A percentile compares a stretch with the other conserved stretches of the same genome.
Conservation (phyloP, 2,888 invertebrate genomes). For the Scotopteryx bipunctaria region DNA sequence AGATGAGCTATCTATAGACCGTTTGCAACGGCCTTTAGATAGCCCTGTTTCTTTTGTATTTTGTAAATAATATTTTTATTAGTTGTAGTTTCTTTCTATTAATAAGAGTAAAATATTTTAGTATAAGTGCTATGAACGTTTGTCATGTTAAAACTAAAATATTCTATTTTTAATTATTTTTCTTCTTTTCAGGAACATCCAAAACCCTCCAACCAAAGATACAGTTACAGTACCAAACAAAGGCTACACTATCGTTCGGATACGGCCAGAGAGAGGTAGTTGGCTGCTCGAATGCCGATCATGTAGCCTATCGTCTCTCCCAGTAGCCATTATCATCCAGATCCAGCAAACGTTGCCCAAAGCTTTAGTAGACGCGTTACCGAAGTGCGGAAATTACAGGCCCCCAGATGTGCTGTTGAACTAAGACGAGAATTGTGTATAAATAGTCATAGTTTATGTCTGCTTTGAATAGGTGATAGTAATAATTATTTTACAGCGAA, state of each 20-base stretch:
- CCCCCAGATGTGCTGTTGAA: conserved; percentile 75
- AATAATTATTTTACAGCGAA: too few species aligned
- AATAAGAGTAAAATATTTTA: too few species aligned
- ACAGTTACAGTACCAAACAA: conserved; percentile 86
- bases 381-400: conserved; percentile 77
- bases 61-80: too few species aligned
- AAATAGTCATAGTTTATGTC: conserved; percentile 6
- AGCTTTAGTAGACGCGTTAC: conserved; percentile 68
- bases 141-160: too few species aligned
- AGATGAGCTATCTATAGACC: too few species aligned
- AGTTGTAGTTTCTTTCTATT: too few species aligned
- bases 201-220: conserved; percentile 83
- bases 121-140: too few species aligned
- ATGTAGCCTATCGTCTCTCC: conserved; percentile 66
- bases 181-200: conserved; percentile 67
- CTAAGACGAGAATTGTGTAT: conserved; percentile 38
- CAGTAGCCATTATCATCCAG: conserved; percentile 75
- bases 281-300: conserved; percentile 77
- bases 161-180: neutral
- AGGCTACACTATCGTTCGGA: conserved; percentile 82
- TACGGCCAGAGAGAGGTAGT: conserved; percentile 80
- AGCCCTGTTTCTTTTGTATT: too few species aligned
- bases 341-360: conserved; percentile 71
- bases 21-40: too few species aligned
- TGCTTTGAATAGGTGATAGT: neutral